Evolutionary conservation across 2,113 vertebrate species (phyloP).

Genomic region (Balaeniceps rex): DNA sequence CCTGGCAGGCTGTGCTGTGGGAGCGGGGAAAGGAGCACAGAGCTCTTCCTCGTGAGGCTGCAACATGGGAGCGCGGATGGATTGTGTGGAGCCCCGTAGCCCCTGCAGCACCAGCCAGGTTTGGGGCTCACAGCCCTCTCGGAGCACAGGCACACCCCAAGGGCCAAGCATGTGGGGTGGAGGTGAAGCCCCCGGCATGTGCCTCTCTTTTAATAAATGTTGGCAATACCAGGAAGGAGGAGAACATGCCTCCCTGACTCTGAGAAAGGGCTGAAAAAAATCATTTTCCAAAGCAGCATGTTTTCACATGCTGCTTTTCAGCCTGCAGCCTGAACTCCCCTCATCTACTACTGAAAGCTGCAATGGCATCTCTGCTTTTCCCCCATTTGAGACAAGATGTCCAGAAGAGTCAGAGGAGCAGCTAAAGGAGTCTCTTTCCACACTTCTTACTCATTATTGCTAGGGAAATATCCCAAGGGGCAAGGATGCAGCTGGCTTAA

Average conservation of each 20-base stretch:
- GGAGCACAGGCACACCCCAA: background rate
- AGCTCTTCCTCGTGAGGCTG: background rate
- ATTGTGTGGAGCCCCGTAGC: background rate
- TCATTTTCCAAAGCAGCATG: background rate
- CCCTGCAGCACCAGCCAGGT: rapidly evolving
- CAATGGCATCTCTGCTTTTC: background rate
- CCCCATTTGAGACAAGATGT: background rate
- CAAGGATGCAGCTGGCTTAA: background rate
- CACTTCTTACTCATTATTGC: background rate
- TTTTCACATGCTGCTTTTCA: background rate
- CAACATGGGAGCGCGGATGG: rapidly evolving
- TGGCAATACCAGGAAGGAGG: background rate
- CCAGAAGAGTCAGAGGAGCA: background rate
- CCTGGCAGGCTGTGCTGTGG: background rate
- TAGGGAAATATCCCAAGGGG: background rate
- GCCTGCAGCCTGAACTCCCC: background rate
- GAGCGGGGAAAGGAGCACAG: background rate
- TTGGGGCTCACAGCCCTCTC: background rate
- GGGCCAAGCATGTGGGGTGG: background rate
- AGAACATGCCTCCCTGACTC: background rate
- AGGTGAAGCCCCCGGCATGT: background rate
- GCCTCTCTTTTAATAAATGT: background rate
- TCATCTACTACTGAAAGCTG: background rate
- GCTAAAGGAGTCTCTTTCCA: background rate
- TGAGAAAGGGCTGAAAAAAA: background rate